Conservation (phyloP, 2,888 invertebrate genomes). For the Itoplectis maculator region DNA sequence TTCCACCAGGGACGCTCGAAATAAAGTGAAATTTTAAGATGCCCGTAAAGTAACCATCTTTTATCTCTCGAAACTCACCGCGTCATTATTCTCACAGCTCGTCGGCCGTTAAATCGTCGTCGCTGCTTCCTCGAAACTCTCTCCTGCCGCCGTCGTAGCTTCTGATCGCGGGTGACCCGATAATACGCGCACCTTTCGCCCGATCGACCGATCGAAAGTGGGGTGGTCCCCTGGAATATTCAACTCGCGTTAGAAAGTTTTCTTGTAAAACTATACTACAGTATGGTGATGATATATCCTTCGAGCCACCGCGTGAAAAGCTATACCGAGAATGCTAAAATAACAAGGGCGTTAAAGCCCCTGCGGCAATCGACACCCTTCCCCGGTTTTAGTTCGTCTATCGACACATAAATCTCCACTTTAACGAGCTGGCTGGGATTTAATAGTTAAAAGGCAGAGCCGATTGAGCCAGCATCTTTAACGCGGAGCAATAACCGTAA, state of each 20-base stretch:
- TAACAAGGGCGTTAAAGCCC: background rate
- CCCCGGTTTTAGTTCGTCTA: background rate
- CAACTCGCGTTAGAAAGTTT: constrained; percentile 34
- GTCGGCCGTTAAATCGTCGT: constrained; percentile 22
- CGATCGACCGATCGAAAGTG: constrained; percentile 4
- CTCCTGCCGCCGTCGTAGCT: constrained; percentile 8
- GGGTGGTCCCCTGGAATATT: background rate
- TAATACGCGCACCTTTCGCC: background rate
- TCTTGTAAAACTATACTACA: constrained; percentile 34
- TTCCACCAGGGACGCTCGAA: background rate
- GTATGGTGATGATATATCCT: constrained; percentile 8
- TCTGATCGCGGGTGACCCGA: constrained; percentile 27
- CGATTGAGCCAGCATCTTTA: background rate
- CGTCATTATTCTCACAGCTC: constrained; percentile 55
- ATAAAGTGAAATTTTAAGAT: constrained; percentile 60
- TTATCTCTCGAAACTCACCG: constrained; percentile 25
- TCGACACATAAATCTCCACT: constrained; percentile 17
- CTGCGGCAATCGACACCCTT: background rate
- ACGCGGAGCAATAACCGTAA: background rate
- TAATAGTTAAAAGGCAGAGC: constrained; percentile 10
- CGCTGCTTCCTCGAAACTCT: constrained; percentile 1
- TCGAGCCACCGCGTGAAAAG: background rate
- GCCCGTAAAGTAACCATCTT: constrained; percentile 37
- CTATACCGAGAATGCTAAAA: background rate
- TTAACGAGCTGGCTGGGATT: constrained; percentile 13